phyloP scores from a whole-genome alignment of 1,140 invertebrate species.

The Zaprionus nigranus region DNA sequence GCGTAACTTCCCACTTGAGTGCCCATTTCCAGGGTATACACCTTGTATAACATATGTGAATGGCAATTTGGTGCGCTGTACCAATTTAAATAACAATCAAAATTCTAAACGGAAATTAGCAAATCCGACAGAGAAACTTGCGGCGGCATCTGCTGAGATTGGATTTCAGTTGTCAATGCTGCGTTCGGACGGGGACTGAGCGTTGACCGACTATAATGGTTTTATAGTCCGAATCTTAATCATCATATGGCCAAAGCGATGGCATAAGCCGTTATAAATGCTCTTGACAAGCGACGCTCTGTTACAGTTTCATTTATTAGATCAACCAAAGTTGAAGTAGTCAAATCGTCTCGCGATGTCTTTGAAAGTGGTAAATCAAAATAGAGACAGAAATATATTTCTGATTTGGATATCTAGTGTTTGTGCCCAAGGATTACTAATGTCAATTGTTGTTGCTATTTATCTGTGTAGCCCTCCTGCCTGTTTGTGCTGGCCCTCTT shows the following conservation, averaged over 20 bases:
- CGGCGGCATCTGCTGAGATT: slow-evolving; percentile 27
- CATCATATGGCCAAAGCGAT: slow-evolving; percentile 49
- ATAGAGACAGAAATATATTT: background rate
- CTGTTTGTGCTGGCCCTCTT: slow-evolving; percentile 48
- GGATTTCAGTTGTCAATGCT: slow-evolving; percentile 39
- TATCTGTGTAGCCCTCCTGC: slow-evolving; percentile 48
- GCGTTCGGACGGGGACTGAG: slow-evolving; percentile 1
- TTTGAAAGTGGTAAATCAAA: slow-evolving; percentile 64
- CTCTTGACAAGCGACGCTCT: slow-evolving; percentile 30
- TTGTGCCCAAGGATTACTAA: slow-evolving; percentile 16
- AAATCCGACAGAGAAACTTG: slow-evolving; percentile 35
- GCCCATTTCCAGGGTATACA: slow-evolving; percentile 1
- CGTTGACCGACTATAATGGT: slow-evolving; percentile 52
- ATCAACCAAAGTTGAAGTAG: slow-evolving; percentile 52
- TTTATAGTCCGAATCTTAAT: slow-evolving; percentile 60
- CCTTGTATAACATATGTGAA: slow-evolving; percentile 10
- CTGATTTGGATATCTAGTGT: background rate
- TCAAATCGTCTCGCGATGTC: slow-evolving; percentile 48
- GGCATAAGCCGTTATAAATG: slow-evolving; percentile 58
- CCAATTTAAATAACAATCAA: slow-evolving; percentile 74
- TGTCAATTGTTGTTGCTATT: background rate
- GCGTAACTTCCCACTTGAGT: background rate
- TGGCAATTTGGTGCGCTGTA: slow-evolving; percentile 33
- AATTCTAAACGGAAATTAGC: slow-evolving; percentile 80
- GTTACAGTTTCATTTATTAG: slow-evolving; percentile 69